Evolutionary conservation across 2,888 invertebrate species (phyloP), one percentile per base, ranked within the genome.

Genomic region (Lycophotia porphyrea): DNA sequence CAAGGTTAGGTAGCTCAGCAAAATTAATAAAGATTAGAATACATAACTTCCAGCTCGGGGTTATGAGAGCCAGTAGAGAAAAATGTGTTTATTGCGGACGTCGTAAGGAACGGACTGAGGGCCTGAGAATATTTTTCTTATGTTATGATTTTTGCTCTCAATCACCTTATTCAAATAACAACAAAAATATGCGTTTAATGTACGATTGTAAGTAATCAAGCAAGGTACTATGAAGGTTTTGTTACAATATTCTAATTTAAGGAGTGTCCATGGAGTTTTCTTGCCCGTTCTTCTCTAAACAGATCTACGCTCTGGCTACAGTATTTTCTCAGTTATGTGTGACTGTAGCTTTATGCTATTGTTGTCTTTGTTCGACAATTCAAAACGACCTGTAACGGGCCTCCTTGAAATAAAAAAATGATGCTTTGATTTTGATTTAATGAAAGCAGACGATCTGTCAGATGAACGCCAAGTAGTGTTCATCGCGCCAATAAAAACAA

Each of bases 21-120:
- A 73, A 78, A 80, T 87, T 84, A 76, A 72, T 84, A 75, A 74
- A 76, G 80, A 84, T 83, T 83, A 83, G 74, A 81, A 81, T 83
- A 78, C 74, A 81, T 83, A 84, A 81, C 78, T 84, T 81, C 47
- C 78, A 81, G 81, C 61, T 71, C 21, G 15, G 44, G 68, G 69
- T 81, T 85, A 78, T 71, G 78, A 78, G 74, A 78, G 69, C 66
- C 34, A 47, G 71, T 66, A 74, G 24, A 78, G 85, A 78, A 74
- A 77, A 78, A 81, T 72, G 58, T 76, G 71, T 80, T 82, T 71
- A 72, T 75, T 84, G 65, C 58, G 13, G 58, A 58, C 52, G 60
- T 71, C 55, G 44, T 61, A 64, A 71, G 55, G 34, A 84, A 66
- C n/a, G 64, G 36, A 18, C 24, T 72, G n/a, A 27, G 8, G 31